Evolutionary conservation across 2,113 vertebrate species (phyloP).

Genomic region (Notechis scutatus): DNA sequence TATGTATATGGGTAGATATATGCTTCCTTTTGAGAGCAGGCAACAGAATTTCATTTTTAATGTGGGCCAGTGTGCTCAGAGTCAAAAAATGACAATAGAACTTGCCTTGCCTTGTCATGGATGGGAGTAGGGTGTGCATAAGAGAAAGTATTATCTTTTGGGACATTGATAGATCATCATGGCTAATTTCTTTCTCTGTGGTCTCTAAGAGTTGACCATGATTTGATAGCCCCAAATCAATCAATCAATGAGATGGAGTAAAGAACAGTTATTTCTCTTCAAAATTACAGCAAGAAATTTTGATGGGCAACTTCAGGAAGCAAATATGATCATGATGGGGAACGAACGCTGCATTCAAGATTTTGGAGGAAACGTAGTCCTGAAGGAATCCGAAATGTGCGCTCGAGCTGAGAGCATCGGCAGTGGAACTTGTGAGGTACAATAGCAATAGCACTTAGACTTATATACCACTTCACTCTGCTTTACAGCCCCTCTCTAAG

Average conservation of each 20-base stretch:
- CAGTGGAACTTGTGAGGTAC: slow-evolving; percentile 94
- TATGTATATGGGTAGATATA: too few relatives aligned
- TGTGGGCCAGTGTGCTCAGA: background rate
- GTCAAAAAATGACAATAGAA: background rate
- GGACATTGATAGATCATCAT: background rate
- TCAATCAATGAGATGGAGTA: background rate
- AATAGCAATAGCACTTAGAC: background rate
- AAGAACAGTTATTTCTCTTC: background rate
- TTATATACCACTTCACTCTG: too few relatives aligned
- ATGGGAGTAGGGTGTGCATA: background rate
- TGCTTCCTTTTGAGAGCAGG: too few relatives aligned
- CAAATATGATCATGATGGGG: slow-evolving; percentile 82
- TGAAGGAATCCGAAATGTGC: slow-evolving; percentile 90
- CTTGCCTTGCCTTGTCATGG: too few relatives aligned
- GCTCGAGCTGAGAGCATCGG: slow-evolving; percentile 84
- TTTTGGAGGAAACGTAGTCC: slow-evolving; percentile 84
- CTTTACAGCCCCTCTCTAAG: too few relatives aligned
- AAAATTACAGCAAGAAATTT: slow-evolving; percentile 77
- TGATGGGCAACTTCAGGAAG: slow-evolving; percentile 83
- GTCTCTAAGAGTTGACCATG: background rate
- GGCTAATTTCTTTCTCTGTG: background rate
- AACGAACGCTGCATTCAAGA: slow-evolving; percentile 85
- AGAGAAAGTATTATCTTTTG: background rate
- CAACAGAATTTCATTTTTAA: background rate
- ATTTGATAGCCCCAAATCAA: background rate